Percentiles rank a stretch among this genome's conserved stretches.
Evolutionary conservation across 2,888 invertebrate species (phyloP).

Genomic region (Drosophila sordidula): DNA sequence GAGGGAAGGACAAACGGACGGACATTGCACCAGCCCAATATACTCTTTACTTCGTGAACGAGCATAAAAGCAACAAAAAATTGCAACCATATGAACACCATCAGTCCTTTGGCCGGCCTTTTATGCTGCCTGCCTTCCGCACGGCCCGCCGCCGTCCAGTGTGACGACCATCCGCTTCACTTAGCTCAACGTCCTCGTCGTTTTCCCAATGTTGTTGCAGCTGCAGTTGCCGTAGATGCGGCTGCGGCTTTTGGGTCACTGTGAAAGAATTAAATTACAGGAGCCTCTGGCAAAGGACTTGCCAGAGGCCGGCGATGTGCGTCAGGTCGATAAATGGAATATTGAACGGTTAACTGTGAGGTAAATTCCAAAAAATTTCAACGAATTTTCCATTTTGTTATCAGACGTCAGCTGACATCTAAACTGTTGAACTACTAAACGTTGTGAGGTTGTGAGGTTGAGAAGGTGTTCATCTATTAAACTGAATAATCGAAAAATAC

Average conservation of each 20-base stretch:
- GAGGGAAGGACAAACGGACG: too few species aligned
- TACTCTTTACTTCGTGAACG: too few species aligned
- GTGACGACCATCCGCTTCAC: conserved; percentile 37
- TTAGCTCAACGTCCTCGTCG: conserved; percentile 36
- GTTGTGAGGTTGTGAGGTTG: background rate
- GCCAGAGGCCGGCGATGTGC: conserved; percentile 8
- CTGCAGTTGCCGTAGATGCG: conserved; percentile 21
- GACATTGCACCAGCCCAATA: too few species aligned
- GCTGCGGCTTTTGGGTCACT: conserved; percentile 55
- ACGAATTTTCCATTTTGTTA: conserved; percentile 2
- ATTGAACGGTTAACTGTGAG: conserved; percentile 39
- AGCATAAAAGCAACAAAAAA: conserved; percentile 1
- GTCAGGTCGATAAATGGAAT: conserved; percentile 44
- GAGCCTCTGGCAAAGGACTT: conserved; percentile 23
- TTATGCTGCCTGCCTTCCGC: background rate
- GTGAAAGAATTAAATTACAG: conserved; percentile 66
- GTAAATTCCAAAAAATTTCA: background rate
- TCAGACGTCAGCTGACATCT: conserved; percentile 1
- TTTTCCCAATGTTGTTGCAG: conserved; percentile 36
- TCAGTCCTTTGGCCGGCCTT: conserved; percentile 12
- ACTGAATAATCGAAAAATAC: too few species aligned
- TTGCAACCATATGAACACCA: conserved; percentile 29
- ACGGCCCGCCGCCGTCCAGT: conserved; percentile 2
- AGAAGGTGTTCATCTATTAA: background rate
- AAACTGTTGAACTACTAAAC: background rate